phyloP scores from a whole-genome alignment of 2,113 vertebrate genomes.

The Naja naja region DNA sequence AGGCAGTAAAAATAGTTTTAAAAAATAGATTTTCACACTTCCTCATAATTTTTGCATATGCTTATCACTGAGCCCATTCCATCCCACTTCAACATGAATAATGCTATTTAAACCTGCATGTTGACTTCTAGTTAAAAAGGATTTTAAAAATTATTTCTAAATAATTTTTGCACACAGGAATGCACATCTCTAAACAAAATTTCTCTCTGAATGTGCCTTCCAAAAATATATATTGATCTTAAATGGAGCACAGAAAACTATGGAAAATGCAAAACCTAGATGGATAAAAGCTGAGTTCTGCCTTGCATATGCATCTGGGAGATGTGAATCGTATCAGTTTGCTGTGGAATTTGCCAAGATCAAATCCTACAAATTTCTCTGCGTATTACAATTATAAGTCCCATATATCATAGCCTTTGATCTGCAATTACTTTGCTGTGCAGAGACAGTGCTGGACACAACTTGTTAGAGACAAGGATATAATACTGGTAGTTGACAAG shows the following conservation, averaged over 20 bases:
- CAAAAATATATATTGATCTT: neutral
- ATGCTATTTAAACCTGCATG: neutral
- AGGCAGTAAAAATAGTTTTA: neutral
- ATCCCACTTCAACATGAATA: neutral
- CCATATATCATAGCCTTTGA: neutral
- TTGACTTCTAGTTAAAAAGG: neutral
- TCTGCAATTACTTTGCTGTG: neutral
- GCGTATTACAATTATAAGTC: neutral
- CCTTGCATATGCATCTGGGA: neutral
- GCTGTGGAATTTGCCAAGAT: neutral
- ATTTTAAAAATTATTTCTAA: neutral
- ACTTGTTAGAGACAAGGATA: neutral
- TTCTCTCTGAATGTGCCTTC: neutral
- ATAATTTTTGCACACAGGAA: neutral
- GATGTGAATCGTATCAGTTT: neutral
- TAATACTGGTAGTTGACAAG: neutral
- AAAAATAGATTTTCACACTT: neutral
- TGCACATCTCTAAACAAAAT: neutral
- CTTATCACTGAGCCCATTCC: neutral
- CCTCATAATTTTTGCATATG: neutral
- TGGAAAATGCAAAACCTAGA: neutral
- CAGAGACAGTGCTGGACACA: neutral
- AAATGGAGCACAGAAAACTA: too few relatives aligned
- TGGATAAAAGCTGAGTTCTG: neutral
- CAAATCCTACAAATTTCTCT: neutral